These are phyloP conservation scores for Diplosoma virens DNA, from an alignment of 23 tunicate species.

Conservation along the genomic window DNA sequence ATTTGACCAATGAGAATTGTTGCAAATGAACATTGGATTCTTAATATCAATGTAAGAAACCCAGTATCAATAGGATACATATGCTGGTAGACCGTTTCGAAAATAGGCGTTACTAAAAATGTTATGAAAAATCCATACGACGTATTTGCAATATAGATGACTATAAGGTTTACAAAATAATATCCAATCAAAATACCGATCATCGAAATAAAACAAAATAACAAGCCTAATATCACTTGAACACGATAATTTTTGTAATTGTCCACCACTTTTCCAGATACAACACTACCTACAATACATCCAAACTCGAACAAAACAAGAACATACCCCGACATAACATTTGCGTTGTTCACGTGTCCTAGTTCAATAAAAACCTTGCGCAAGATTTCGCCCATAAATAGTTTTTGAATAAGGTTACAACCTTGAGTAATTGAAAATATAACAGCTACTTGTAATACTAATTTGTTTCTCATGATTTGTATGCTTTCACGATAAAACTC, in stretches of 20 bases:
- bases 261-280: slow-evolving; percentile 14
- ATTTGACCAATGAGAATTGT: slow-evolving; percentile 4
- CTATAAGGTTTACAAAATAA: not conserved
- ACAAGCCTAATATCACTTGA: not conserved
- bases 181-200: slow-evolving; percentile 10
- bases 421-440: slow-evolving; percentile 14
- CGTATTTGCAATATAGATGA: not conserved
- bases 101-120: slow-evolving; percentile 17
- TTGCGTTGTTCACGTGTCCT: not conserved
- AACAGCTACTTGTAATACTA: not conserved
- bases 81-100: slow-evolving; percentile 11
- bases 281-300: slow-evolving; percentile 11
- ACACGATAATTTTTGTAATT: not conserved
- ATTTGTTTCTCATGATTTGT: not conserved
- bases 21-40: slow-evolving; percentile 1
- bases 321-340: slow-evolving; percentile 1
- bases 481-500: not conserved
- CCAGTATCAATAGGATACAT: slow-evolving; percentile 17
- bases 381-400: slow-evolving; percentile 14
- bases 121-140: slow-evolving; percentile 3
- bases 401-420: slow-evolving; percentile 6
- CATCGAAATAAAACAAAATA: not conserved
- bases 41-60: not conserved
- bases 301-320: slow-evolving; percentile 7
- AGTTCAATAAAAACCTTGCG: not conserved